Evolutionary conservation across 2,797 vertebrate genomes (phyloP).

Genomic region (Macrochelys suwanniensis): DNA sequence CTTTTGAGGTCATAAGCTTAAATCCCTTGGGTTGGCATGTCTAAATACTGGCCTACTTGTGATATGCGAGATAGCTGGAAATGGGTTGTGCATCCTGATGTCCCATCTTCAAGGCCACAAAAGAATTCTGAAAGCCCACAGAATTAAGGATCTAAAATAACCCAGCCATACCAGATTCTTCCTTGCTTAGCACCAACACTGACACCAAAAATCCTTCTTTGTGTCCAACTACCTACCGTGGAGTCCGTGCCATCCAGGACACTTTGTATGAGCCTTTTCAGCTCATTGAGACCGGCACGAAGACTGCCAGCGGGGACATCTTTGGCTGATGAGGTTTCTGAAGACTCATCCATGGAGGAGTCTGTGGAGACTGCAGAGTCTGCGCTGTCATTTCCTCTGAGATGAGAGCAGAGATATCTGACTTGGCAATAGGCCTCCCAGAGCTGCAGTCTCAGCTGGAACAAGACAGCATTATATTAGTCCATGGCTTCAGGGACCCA

Average conservation of each 20-base stretch:
- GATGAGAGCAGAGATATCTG: conserved; percentile 93
- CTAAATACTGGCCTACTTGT: not conserved
- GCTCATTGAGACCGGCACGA: conserved; percentile 91
- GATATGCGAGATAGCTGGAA: not conserved
- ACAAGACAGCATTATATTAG: conserved; percentile 28
- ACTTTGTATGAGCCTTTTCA: conserved; percentile 95
- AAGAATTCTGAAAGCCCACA: not conserved
- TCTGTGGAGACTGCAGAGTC: conserved; percentile 96
- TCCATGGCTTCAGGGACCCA: not conserved
- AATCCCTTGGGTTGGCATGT: not conserved
- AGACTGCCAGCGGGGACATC: conserved; percentile 94
- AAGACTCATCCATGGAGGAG: conserved; percentile 98
- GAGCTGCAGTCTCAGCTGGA: conserved; percentile 93
- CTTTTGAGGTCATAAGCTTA: not conserved
- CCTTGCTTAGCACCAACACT: not conserved
- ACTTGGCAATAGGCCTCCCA: conserved; percentile 98
- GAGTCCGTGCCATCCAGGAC: conserved; percentile 94
- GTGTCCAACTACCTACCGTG: conserved; percentile 83
- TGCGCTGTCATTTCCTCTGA: conserved; percentile 93
- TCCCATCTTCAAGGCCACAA: not conserved
- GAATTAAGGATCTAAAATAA: not conserved
- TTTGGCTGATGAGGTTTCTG: conserved; percentile 96
- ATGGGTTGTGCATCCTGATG: not conserved
- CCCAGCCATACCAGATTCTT: not conserved
- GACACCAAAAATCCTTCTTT: not conserved